phyloP scores from a whole-genome alignment of 2,888 invertebrate genomes.

The Cordilura impudica region DNA sequence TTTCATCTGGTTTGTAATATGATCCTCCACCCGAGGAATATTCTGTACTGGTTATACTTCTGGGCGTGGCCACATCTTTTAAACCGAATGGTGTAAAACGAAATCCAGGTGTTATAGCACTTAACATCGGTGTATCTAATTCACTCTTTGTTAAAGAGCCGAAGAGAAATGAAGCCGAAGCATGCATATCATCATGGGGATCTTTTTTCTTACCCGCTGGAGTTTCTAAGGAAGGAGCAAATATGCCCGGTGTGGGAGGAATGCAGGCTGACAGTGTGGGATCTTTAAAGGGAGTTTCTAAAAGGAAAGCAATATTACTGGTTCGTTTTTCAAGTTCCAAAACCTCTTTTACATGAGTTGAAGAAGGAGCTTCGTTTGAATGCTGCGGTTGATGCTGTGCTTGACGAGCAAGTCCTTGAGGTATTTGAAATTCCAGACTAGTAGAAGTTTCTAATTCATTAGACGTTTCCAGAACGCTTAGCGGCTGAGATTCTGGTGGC shows the following conservation, averaged over 20 bases:
- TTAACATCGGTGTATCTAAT: conserved; percentile 80
- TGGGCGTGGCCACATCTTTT: conserved; percentile 70
- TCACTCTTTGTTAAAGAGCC: conserved; percentile 80
- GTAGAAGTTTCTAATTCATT: neutral
- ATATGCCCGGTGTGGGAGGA: conserved; percentile 80
- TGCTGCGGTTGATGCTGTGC: neutral
- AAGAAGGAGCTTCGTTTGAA: neutral
- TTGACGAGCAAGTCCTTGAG: neutral
- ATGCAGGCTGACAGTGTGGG: conserved; percentile 78
- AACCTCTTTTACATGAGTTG: conserved; percentile 29
- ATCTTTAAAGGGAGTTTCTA: conserved; percentile 81
- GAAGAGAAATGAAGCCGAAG: conserved; percentile 67
- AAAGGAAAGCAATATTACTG: conserved; percentile 73
- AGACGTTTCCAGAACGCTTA: neutral
- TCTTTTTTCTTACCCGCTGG: conserved; percentile 67
- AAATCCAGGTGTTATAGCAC: conserved; percentile 77
- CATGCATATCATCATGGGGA: conserved; percentile 59
- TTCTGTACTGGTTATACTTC: conserved; percentile 78
- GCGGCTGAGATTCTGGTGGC: neutral
- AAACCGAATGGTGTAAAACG: conserved; percentile 69
- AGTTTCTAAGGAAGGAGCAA: conserved; percentile 77
- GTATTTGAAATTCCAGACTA: neutral
- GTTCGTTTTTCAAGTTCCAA: conserved; percentile 65
- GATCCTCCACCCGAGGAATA: conserved; percentile 83
- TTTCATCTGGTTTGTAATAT: conserved; percentile 83